Evolutionary conservation across 2,888 invertebrate genomes (phyloP).

Genomic region (Sphinx pinastri): DNA sequence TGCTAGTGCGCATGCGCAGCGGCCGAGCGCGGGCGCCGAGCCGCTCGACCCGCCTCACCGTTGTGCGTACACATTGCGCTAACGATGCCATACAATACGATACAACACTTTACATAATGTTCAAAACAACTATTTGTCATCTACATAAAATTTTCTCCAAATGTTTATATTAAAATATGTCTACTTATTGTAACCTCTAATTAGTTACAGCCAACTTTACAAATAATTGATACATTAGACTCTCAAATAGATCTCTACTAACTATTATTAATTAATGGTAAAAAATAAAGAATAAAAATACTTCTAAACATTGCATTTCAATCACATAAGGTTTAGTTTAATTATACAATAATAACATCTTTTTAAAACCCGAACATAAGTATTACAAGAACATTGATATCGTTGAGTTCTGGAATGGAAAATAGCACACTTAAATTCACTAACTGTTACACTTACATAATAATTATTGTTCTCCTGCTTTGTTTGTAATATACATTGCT

Average conservation of each 20-base stretch:
- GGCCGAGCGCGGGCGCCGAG: background rate
- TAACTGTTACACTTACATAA: conserved; percentile 83
- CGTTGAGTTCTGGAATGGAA: conserved; percentile 84
- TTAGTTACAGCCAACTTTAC: conserved; percentile 84
- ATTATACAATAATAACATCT: conserved; percentile 83
- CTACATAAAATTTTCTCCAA: conserved; percentile 84
- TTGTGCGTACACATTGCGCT: conserved; percentile 82
- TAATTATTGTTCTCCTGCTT: conserved; percentile 84
- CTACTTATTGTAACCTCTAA: conserved; percentile 83
- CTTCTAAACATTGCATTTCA: conserved; percentile 85
- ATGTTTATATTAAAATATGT: conserved; percentile 84
- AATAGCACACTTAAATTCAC: conserved; percentile 84
- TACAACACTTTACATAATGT: conserved; percentile 82
- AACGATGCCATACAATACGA: conserved; percentile 66
- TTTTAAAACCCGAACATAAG: conserved; percentile 82
- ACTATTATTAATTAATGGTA: conserved; percentile 83
- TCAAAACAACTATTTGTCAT: conserved; percentile 82
- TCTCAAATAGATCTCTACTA: conserved; percentile 84
- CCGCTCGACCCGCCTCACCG: conserved; percentile 52
- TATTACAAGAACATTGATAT: conserved; percentile 82
- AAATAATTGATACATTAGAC: conserved; percentile 85
- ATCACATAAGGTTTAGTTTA: conserved; percentile 84
- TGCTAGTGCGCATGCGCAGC: conserved; percentile 26
- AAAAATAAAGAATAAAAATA: conserved; percentile 84
- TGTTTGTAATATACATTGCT: conserved; percentile 83